phyloP scores from a whole-genome alignment of 2,113 vertebrate genomes.

The Anguilla rostrata region DNA sequence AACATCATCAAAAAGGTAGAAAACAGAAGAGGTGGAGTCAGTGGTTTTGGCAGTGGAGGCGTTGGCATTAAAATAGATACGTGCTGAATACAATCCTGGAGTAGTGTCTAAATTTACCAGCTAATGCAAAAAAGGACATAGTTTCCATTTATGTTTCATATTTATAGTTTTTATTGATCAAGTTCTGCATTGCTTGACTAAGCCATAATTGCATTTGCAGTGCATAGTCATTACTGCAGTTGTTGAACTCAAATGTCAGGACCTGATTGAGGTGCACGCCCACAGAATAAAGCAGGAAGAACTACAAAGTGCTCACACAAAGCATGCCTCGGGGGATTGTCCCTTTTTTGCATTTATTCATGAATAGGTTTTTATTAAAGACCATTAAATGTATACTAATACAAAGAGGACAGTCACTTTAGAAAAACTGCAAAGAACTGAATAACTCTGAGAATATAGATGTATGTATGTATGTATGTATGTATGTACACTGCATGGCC shows the following conservation, averaged over 20 bases:
- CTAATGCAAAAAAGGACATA: background rate
- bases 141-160: background rate
- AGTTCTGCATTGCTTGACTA: background rate
- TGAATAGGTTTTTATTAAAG: no score
- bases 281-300: background rate
- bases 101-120: background rate
- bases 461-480: no score
- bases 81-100: background rate
- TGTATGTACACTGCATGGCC: no score
- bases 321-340: background rate
- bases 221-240: background rate
- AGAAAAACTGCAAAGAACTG: no score
- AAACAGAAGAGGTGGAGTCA: background rate
- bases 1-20: background rate
- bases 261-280: background rate
- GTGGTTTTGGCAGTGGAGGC: background rate
- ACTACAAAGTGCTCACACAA: background rate
- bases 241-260: background rate
- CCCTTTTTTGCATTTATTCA: no score
- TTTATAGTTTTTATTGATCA: background rate
- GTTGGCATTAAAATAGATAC: slow-evolving; percentile 6
- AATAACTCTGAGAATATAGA: no score
- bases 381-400: no score
- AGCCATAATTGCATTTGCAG: background rate
- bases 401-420: no score